Conservation (phyloP, 2,888 invertebrate species). For the Phortica magna region DNA sequence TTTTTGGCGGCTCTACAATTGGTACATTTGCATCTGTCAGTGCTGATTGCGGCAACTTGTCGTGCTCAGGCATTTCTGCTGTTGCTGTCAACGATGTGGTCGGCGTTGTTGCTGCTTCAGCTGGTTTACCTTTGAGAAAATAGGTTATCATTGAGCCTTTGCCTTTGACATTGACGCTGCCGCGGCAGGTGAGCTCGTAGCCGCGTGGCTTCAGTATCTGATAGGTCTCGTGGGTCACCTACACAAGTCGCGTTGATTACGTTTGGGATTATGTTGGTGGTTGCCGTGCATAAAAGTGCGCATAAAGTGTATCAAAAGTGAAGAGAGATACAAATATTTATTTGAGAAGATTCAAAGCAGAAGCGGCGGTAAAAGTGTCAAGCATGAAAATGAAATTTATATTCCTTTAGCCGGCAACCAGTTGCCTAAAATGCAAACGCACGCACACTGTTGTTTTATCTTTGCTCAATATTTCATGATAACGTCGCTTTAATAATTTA, state of each 20-base stretch:
- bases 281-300: neutral
- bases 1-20: constrained; percentile 35
- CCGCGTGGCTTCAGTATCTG: constrained; percentile 88
- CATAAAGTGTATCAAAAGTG: neutral
- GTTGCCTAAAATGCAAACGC: constrained; percentile 10
- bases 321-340: constrained; percentile 9
- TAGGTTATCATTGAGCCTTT: constrained; percentile 97
- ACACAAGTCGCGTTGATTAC: constrained; percentile 42
- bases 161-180: constrained; percentile 93
- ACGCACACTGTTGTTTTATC: constrained; percentile 5
- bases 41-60: neutral
- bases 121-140: constrained; percentile 79
- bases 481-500: constrained; percentile 66
- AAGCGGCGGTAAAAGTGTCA: constrained; percentile 1
- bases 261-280: constrained; percentile 23
- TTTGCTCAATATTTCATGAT: constrained; percentile 62
- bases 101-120: constrained; percentile 32
- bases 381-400: constrained; percentile 1
- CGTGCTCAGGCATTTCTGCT: constrained; percentile 3
- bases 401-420: constrained; percentile 36
- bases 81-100: neutral
- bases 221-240: constrained; percentile 94
- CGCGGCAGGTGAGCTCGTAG: constrained; percentile 90
- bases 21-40: constrained; percentile 33
- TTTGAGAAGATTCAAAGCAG: neutral